phyloP scores from a whole-genome alignment of 2,797 vertebrate species.

The Aulostomus chinensis region DNA sequence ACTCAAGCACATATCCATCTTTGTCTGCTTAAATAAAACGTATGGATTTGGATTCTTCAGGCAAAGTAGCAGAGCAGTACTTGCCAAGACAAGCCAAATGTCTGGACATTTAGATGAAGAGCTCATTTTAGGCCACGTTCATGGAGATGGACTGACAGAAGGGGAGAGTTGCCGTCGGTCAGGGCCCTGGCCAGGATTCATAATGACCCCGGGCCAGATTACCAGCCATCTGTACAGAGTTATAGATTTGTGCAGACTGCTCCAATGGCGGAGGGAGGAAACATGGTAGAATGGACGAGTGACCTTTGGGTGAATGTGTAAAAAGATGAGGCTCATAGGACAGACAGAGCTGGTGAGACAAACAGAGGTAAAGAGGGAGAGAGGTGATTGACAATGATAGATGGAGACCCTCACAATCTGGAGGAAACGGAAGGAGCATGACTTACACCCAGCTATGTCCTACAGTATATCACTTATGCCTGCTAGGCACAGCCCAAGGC shows the following conservation, averaged over 20 bases:
- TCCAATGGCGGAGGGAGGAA: conserved; percentile 45
- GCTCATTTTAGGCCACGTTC: conserved; percentile 59
- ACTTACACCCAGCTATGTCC: conserved; percentile 78
- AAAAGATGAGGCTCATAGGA: conserved; percentile 62
- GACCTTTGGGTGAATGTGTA: conserved; percentile 75
- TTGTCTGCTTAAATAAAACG: conserved; percentile 46
- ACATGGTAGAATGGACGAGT: conserved; percentile 61
- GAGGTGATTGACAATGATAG: conserved; percentile 77
- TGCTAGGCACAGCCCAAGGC: conserved; percentile 75
- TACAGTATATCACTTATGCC: conserved; percentile 82
- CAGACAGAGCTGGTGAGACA: conserved; percentile 45
- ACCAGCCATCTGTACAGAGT: conserved; percentile 73
- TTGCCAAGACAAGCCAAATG: conserved; percentile 69
- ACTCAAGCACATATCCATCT: conserved; percentile 48
- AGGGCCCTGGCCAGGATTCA: conserved; percentile 72
- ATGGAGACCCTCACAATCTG: conserved; percentile 76
- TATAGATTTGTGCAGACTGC: conserved; percentile 62
- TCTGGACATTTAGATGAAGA: conserved; percentile 69
- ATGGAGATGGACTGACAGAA: conserved; percentile 66
- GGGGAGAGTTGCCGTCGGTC: conserved; percentile 62
- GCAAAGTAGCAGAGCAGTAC: conserved; percentile 34
- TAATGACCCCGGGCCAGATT: conserved; percentile 74
- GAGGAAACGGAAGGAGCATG: conserved; percentile 77
- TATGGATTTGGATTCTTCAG: conserved; percentile 50
- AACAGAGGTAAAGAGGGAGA: conserved; percentile 51